Evolutionary conservation across 2,113 vertebrate genomes (phyloP), one percentile per base, ranked within the genome.

Genomic region (Theristicus caerulescens): DNA sequence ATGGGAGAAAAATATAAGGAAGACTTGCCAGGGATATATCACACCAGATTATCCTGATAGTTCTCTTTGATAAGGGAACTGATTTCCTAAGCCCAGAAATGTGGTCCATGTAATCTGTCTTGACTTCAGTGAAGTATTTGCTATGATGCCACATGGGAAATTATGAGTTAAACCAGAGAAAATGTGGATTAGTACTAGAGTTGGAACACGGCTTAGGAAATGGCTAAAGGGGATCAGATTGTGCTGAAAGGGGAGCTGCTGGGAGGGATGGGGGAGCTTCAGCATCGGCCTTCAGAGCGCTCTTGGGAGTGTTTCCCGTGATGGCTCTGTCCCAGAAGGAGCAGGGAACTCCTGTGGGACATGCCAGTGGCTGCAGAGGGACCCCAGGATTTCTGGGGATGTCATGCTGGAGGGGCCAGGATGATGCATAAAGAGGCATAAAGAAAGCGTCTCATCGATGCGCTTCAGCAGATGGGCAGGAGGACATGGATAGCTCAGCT

Each of bases 161-260:
- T 96, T 96, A 94, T 96, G 93, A 97, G 96, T 97, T 97, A 97
- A 97, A 96, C 90, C 93, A 94, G 82, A 96, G 94, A 97, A 96
- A 96, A 97, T 96, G 95, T 94, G 92, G 82, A 96, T 96, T 94
- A 96, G 85, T 94, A 93, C 10, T 5, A 85, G 85, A 93, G 85
- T 47, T 96, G 96, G 93, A 96, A 95, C 62, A 88, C 0, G 3
- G 4, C n/a, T 96, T 95, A 93, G 90, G 93, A 97, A 96, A 95
- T 70, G 89, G 82, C 96, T 95, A 44, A 89, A 90, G 86, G 85
- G 82, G 62, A 96, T 95, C 91, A 96, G 86, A 87, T 72, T 95
- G 90, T 96, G 74, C 84, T 91, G 94, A 96, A 96, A 91, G 49
- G 74, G 62, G 89, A 96, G 81, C 89, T 95, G 95, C 82, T 94